Evolutionary conservation across 2,113 vertebrate genomes (phyloP), one percentile per base, ranked within the genome.

Genomic region (Leptodactylus fuscus): DNA sequence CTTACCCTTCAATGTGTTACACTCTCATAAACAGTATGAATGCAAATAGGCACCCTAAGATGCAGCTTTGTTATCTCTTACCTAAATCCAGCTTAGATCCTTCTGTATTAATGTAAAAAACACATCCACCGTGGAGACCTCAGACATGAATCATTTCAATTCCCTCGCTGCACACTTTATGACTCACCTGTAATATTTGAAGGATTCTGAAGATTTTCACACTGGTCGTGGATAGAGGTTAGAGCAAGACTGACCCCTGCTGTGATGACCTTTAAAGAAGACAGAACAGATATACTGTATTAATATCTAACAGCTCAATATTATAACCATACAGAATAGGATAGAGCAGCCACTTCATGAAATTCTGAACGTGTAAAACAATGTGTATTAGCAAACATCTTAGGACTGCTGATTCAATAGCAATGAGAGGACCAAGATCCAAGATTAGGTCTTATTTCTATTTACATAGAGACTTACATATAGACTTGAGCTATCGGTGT

Each of bases 101-200:
- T 67, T 67, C 62, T 36, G 41, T 15, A 12, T 74, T 74, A 27
- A 74, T 29, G 44, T 46, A 9, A 48, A 48, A 74, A 75, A 46
- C 41, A 48, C 3, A 49, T 20, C 7, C 10, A 51, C 22, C 24
- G 12, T 38, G 1, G 27, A 32, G 24, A 75, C 44, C 27, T 24
- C 44, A 32, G 44, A 18, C 13, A 22, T 76, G 27, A 51, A 49
- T 76, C 15, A 32, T 76, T 16, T 32, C 13, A 4, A 18, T 44
- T 60, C 36, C 13, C 36, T 60, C 9, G 10, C 55, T 60, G 46
- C 20, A 22, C 12, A 36, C 36, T 32, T 53, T 41, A 41, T 27
- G 53, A 80, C 84, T 81, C 51, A 86, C 84, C 84, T 86, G 84
- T 73, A 60, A 86, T 18, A 38, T 86, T 81, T 22, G 77, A 46